Evolutionary conservation across 2,888 invertebrate species (phyloP), one percentile per base, ranked within the genome.

Genomic region (Drosophila kokeensis): DNA sequence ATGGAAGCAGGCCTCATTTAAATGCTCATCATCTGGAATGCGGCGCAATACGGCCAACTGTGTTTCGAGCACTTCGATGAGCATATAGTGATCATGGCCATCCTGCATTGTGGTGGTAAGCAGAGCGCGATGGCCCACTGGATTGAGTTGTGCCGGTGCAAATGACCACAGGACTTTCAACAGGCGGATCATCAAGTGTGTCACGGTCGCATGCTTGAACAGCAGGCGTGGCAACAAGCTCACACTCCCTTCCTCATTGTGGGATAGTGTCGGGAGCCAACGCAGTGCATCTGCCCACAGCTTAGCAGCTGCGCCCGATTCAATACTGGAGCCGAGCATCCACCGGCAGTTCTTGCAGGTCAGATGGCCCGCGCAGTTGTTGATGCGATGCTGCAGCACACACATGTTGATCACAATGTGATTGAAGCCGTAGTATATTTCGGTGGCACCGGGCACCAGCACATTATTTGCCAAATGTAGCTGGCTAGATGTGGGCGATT

Each of bases 391-490:
- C 5, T 64, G 30, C 32, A 84, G 53, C 36, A 59, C 64, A 15
- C 2, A 53, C 2, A 70, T 55, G 32, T 81, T 83, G 6, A 93
- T 24, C 13, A 92, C 87, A 49, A 92, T 75, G 38, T 89, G 87
- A 68, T 91, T 89, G 40, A 92, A 87, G 7, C 93, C 93, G 55
- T 92, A 93, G 63, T 90, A 93, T 5, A 92, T 66, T 38, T 92
- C 91, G 1, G 27, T 59, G 3, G 10, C 15, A 1, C 71, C 67
- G 3, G 92, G 92, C 36, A 92, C 75, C 50, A 93, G n/a, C 6
- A 65, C 55, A 15, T 32, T 63, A 5, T 81, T 0, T 15, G 21
- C 8, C 18, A n/a, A 11, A 5, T 4, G 40, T 10, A n/a, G 69
- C 11, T 50, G 42, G 21, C 7, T 27, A 3, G 58, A 18, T 5